Conservation (phyloP, 2,113 vertebrate species). For the Stictonetta naevosa region DNA sequence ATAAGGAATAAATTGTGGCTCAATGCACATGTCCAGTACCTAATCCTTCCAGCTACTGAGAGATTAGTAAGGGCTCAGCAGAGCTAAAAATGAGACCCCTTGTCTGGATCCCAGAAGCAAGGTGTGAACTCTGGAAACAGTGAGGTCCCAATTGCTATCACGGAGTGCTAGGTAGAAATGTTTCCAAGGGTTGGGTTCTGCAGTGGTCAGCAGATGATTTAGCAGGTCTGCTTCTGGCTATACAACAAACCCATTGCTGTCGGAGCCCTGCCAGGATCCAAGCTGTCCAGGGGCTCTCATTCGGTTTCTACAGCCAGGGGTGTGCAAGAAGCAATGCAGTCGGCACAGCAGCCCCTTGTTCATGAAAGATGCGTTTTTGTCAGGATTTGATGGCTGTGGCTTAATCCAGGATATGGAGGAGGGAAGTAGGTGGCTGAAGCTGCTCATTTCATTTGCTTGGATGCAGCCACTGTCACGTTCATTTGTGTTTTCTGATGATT, state of each 20-base stretch:
- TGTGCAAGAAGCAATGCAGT: fast-evolving
- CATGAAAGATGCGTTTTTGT: fast-evolving
- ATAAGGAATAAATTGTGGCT: not conserved
- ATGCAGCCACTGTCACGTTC: not conserved
- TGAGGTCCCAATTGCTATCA: not conserved
- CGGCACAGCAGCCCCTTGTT: fast-evolving
- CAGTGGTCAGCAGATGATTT: not conserved
- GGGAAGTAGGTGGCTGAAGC: not conserved
- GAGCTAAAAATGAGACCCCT: not conserved
- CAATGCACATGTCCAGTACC: not conserved
- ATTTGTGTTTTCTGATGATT: not conserved
- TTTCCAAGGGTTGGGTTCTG: fast-evolving
- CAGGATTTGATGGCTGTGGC: not conserved
- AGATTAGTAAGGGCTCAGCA: not conserved
- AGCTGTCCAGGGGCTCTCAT: not conserved
- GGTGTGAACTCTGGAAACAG: not conserved
- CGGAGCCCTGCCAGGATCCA: not conserved
- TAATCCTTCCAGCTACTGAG: not conserved
- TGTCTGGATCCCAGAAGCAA: not conserved
- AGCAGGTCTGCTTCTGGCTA: not conserved
- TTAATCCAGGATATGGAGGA: not conserved
- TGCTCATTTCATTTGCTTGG: not conserved
- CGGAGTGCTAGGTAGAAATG: not conserved
- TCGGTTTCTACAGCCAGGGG: not conserved
- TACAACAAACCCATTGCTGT: fast-evolving